Evolutionary conservation across 2,888 invertebrate species (phyloP).

Genomic region (Dorcus hopei): DNA sequence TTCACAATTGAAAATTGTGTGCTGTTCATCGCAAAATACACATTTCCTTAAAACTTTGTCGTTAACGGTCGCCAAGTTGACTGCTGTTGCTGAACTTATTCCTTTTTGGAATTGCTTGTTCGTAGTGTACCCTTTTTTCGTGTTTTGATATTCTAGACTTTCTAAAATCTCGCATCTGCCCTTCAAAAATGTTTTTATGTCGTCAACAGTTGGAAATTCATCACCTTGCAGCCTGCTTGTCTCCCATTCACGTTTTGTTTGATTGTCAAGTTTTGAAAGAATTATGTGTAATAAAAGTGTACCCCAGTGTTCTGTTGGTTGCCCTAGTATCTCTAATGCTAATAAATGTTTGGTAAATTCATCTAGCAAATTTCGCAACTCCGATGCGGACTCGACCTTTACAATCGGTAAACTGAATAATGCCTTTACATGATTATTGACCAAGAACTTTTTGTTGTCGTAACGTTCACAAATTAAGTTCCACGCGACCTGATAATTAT

Average conservation of each 20-base stretch:
- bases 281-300: conserved; percentile 8
- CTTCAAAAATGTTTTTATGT: too few relatives aligned
- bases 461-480: conserved; percentile 9
- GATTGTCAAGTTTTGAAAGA: background rate
- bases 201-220: too few relatives aligned
- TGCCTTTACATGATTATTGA: conserved; percentile 14
- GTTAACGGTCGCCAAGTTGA: too few relatives aligned
- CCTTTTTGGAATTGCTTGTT: too few relatives aligned
- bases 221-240: background rate
- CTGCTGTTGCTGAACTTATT: too few relatives aligned
- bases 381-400: conserved; percentile 7
- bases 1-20: too few relatives aligned
- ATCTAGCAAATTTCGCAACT: conserved; percentile 8
- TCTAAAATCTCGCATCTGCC: too few relatives aligned
- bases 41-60: too few relatives aligned
- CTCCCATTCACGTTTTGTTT: background rate
- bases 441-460: conserved; percentile 9
- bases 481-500: conserved; percentile 15
- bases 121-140: too few relatives aligned
- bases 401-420: conserved; percentile 7
- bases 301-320: conserved; percentile 12
- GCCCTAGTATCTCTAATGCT: conserved; percentile 10
- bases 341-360: background rate
- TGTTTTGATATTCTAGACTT: too few relatives aligned
- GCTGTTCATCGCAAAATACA: too few relatives aligned